Base-by-base conservation (phyloP, 2,888 invertebrate species). In the Cotesia congregata region DNA sequence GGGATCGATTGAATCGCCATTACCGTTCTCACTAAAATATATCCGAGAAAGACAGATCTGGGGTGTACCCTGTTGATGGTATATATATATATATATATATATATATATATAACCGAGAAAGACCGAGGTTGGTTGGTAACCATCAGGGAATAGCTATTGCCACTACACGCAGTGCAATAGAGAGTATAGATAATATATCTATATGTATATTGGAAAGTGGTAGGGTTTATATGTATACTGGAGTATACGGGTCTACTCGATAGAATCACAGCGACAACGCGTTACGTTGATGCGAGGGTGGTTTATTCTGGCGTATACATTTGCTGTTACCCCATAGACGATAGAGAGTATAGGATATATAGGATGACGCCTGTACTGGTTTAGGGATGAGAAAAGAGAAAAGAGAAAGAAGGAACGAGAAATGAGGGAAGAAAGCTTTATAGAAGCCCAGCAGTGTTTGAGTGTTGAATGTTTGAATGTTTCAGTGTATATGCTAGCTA, bases 1-100 rank as follows among this genome's bases (percentile, higher is more conserved):
- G 83, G 82, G 84, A 88, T 89, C 88, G 87, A 89, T 89, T 86
- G 87, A 84, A 88, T 89, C 86, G 87, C 88, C 88, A 89, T 89
- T 88, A 88, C 85, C 83, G 82, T 81, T 50, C 30, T 30, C 30
- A 17, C 30, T 30, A 30, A 30, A 30, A 30, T 30, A 30, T 30
- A 30, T 30, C 12, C 9, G 50, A 50, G 50, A 50, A 12, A 50
- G 50, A 50, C 12, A 50, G 50, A 50, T 50, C 12, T 30, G 30
- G 30, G 30, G 30, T 30, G 30, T 30, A 30, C 30, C 30, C 3
- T 3, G 30, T 3, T 30, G 30, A 3, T 30, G 30, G 3, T 30
- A 30, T 30, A 30, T 30, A 30, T 30, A 0, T 2, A 3, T 17
- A 17, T 17, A 17, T 17, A 17, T 17, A 17, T n/a, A n/a, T n/a